phyloP scores from a whole-genome alignment of 2,113 vertebrate genomes.

The Chaenogobius annularis region DNA sequence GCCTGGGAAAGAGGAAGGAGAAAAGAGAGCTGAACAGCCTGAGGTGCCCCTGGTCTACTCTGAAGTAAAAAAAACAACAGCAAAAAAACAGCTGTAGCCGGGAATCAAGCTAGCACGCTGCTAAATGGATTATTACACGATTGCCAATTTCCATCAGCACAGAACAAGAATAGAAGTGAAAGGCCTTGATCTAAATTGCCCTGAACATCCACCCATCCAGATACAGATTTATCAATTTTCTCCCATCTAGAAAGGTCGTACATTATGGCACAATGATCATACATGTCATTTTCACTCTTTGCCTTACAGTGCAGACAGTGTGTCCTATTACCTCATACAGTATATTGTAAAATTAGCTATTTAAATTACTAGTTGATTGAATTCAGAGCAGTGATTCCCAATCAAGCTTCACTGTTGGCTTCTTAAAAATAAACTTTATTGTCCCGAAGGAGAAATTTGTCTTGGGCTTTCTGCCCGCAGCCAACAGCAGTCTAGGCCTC shows the following conservation, averaged over 20 bases:
- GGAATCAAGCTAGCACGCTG: conserved; percentile 42
- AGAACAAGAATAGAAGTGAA: conserved; percentile 40
- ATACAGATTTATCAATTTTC: conserved; percentile 23
- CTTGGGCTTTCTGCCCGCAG: too few species aligned
- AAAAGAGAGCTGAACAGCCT: conserved; percentile 52
- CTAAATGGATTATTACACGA: conserved; percentile 66
- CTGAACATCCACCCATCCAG: conserved; percentile 14
- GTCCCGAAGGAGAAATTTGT: too few species aligned
- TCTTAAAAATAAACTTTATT: too few species aligned
- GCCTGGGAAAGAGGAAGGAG: conserved; percentile 25
- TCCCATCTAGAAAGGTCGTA: conserved; percentile 14
- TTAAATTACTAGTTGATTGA: not conserved
- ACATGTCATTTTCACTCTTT: not conserved
- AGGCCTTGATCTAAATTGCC: conserved; percentile 21
- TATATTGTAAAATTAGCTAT: not conserved
- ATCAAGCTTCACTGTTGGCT: too few species aligned
- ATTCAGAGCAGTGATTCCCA: too few species aligned
- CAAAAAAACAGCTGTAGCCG: conserved; percentile 44
- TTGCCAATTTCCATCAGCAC: conserved; percentile 60
- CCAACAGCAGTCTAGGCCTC: too few species aligned
- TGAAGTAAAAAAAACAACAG: conserved; percentile 56
- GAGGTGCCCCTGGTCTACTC: conserved; percentile 62
- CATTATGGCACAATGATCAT: conserved; percentile 23
- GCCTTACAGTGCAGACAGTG: not conserved
- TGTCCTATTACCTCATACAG: not conserved